A percentile compares a stretch with the other conserved stretches of the same genome.
Evolutionary conservation across 2,113 vertebrate species (phyloP).

Genomic region (Elanoides forficatus): DNA sequence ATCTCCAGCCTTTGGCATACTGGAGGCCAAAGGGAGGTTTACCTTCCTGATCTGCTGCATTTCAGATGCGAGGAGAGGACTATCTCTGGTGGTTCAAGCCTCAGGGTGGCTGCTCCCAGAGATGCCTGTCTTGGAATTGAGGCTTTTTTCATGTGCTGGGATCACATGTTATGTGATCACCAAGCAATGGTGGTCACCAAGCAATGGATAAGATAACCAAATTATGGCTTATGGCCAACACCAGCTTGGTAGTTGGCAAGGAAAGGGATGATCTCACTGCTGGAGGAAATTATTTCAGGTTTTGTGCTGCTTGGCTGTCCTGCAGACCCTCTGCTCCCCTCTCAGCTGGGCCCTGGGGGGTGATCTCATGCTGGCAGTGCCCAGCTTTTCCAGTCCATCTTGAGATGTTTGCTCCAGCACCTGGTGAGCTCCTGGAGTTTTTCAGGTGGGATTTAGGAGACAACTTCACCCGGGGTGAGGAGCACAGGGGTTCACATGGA

Average conservation of each 20-base stretch:
- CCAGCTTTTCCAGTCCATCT: not conserved
- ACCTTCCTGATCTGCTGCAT: not conserved
- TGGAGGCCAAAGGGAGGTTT: not conserved
- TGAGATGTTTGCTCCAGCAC: not conserved
- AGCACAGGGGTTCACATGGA: fast-evolving
- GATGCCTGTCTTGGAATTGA: not conserved
- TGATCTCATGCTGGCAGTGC: not conserved
- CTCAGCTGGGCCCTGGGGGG: not conserved
- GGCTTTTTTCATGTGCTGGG: not conserved
- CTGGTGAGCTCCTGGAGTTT: not conserved
- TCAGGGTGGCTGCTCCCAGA: not conserved
- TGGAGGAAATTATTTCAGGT: not conserved
- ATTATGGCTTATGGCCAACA: not conserved
- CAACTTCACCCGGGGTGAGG: not conserved
- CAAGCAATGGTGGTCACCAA: not conserved
- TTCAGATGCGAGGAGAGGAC: not conserved
- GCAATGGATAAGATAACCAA: not conserved
- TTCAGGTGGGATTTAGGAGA: not conserved
- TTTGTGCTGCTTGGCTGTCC: not conserved
- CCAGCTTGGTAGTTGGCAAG: not conserved
- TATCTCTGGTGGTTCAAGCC: not conserved
- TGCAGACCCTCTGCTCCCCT: too few relatives aligned
- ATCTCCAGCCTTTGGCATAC: not conserved
- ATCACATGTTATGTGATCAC: not conserved
- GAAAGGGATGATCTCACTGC: not conserved